A percentile compares a stretch with the other conserved stretches of the same genome.
Evolutionary conservation across 2,797 vertebrate genomes (phyloP).

Genomic region (Argyrosomus regius): DNA sequence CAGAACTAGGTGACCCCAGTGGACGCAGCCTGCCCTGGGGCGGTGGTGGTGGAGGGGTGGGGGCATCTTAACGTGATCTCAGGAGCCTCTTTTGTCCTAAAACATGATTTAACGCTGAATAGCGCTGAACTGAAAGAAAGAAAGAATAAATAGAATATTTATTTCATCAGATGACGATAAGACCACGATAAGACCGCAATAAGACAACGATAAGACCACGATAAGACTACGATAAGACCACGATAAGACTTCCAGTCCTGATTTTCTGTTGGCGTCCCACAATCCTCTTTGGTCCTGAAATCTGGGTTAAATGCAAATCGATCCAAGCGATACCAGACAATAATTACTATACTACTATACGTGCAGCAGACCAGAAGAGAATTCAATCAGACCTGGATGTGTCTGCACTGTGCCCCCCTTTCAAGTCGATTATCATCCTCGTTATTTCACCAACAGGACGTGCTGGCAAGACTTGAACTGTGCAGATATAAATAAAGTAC

Average conservation of each 20-base stretch:
- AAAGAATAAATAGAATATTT: not conserved
- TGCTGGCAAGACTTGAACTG: too few relatives aligned
- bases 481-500: too few relatives aligned
- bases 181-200: too few relatives aligned
- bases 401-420: constrained; percentile 42
- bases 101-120: constrained; percentile 50
- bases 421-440: constrained; percentile 39
- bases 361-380: constrained; percentile 81
- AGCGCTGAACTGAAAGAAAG: constrained; percentile 6
- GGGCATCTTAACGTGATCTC: constrained; percentile 77
- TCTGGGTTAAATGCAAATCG: constrained; percentile 87
- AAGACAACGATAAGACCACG: too few relatives aligned
- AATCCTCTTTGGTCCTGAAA: constrained; percentile 72
- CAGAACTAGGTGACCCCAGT: constrained; percentile 96
- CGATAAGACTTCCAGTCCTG: constrained; percentile 39
- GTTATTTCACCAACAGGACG: too few relatives aligned
- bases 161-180: not conserved
- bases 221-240: too few relatives aligned
- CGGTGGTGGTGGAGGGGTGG: constrained; percentile 13
- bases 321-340: constrained; percentile 79
- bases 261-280: constrained; percentile 26
- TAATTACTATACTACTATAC: constrained; percentile 76
- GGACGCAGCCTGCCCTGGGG: constrained; percentile 85
- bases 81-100: constrained; percentile 89
- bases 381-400: constrained; percentile 72